Conservation (phyloP, 2,797 vertebrate species). For the Tamandua tetradactyla region DNA sequence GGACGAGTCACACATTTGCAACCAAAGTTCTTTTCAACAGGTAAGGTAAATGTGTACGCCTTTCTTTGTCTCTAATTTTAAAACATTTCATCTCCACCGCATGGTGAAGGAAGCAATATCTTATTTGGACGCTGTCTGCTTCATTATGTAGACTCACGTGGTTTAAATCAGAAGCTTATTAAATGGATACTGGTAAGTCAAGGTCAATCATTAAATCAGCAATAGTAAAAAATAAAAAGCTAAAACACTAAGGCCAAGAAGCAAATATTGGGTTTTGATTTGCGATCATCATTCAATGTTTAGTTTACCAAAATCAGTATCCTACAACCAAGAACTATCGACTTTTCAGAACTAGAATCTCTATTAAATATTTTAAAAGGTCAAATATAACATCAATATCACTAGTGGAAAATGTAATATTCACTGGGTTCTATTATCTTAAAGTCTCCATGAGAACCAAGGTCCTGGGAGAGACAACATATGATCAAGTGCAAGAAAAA, state of each 20-base stretch:
- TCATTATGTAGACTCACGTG: accelerated
- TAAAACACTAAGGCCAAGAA: background rate
- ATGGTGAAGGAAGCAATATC: background rate
- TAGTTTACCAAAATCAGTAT: background rate
- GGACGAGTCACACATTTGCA: background rate
- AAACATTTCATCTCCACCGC: background rate
- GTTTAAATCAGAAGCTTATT: background rate
- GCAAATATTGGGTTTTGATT: background rate
- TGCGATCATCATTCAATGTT: background rate
- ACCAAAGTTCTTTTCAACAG: background rate
- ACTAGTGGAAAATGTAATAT: background rate
- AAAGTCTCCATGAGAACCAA: background rate
- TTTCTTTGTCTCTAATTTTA: background rate
- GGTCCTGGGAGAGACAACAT: accelerated
- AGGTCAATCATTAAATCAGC: background rate
- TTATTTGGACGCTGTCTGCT: background rate
- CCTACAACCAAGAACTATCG: background rate
- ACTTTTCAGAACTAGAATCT: background rate
- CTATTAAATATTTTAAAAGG: background rate
- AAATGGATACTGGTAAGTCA: background rate
- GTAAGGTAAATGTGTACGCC: background rate
- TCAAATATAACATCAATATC: background rate
- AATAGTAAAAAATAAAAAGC: background rate
- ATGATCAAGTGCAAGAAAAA: accelerated
- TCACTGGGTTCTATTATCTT: background rate